Conservation (phyloP, 2,888 invertebrate genomes). For the Lathronympha strigana region DNA sequence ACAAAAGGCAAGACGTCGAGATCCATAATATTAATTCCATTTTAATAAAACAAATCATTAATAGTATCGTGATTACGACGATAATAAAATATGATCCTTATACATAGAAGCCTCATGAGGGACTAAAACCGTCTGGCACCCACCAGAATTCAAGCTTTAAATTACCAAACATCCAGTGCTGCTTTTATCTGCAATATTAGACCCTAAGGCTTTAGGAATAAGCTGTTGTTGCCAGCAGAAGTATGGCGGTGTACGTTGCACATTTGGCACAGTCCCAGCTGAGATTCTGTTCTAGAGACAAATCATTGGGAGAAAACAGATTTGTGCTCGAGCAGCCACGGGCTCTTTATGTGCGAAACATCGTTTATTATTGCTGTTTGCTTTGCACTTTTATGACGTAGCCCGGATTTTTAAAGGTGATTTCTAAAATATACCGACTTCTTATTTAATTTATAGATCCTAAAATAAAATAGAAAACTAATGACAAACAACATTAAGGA, state of each 20-base stretch:
- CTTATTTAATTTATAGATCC: not conserved
- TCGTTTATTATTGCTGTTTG: slow-evolving; percentile 69
- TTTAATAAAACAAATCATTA: not conserved
- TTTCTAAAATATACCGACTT: not conserved
- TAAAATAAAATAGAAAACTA: not conserved
- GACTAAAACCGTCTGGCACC: slow-evolving; percentile 62
- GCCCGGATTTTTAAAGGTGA: not conserved
- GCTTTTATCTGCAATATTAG: slow-evolving; percentile 43
- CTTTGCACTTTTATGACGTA: slow-evolving; percentile 28
- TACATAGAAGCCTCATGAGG: slow-evolving; percentile 72
- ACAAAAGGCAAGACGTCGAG: not conserved
- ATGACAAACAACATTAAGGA: too few species aligned
- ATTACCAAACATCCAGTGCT: slow-evolving; percentile 53
- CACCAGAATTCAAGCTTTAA: slow-evolving; percentile 70
- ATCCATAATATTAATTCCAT: not conserved
- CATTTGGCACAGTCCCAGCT: slow-evolving; percentile 79
- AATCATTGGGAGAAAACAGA: slow-evolving; percentile 82
- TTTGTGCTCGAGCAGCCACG: slow-evolving; percentile 63
- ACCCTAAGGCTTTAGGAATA: slow-evolving; percentile 49
- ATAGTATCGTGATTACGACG: slow-evolving; percentile 54
- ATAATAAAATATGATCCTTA: slow-evolving; percentile 79
- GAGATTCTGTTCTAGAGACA: slow-evolving; percentile 79
- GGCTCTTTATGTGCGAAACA: slow-evolving; percentile 58
- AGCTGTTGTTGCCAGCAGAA: slow-evolving; percentile 40
- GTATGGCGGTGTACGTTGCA: slow-evolving; percentile 61